Evolutionary conservation across 2,888 invertebrate genomes (phyloP).

Genomic region (Melieria picta): DNA sequence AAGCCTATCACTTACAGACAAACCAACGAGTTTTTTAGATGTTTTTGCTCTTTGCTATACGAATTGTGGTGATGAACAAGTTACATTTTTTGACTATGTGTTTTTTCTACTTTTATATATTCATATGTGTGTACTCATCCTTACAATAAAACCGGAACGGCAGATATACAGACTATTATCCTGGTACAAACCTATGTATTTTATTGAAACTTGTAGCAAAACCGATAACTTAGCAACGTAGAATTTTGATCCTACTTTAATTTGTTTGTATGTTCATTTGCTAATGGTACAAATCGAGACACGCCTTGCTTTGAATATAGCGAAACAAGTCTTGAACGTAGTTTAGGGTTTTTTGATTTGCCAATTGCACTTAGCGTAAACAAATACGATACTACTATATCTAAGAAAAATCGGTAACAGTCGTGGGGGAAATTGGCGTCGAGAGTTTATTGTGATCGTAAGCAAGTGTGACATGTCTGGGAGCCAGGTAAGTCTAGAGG

Average conservation of each 20-base stretch:
- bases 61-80: conserved; percentile 41
- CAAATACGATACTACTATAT: too few relatives aligned
- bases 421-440: too few relatives aligned
- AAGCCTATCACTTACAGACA: not conserved
- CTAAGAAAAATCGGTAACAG: too few relatives aligned
- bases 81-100: conserved; percentile 46
- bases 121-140: conserved; percentile 31
- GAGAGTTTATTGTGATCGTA: too few relatives aligned
- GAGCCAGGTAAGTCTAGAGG: too few relatives aligned
- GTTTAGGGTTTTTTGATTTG: too few relatives aligned
- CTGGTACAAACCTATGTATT: conserved; percentile 41
- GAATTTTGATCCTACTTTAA: not conserved
- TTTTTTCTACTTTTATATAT: conserved; percentile 47
- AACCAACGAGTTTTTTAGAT: not conserved
- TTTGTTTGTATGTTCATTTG: not conserved
- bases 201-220: conserved; percentile 10
- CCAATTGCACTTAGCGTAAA: too few relatives aligned
- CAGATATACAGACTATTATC: conserved; percentile 51
- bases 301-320: too few relatives aligned
- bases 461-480: too few relatives aligned
- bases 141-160: conserved; percentile 44
- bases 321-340: too few relatives aligned
- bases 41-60: conserved; percentile 17
- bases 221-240: not conserved
- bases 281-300: too few relatives aligned